Conservation (phyloP, 2,113 vertebrate species). For the Elachura formosa region DNA sequence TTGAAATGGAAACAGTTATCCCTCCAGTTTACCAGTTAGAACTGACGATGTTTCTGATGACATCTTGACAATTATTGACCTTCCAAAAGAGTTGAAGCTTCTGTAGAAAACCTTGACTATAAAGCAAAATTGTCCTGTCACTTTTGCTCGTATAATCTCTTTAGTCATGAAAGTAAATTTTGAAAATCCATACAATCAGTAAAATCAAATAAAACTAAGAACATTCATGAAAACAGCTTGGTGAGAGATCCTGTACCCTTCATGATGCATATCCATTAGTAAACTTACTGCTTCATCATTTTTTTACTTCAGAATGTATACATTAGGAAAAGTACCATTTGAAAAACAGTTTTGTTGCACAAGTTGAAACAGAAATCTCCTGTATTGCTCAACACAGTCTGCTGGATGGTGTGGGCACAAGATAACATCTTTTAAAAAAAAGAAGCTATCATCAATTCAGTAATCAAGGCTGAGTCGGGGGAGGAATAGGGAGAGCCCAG, state of each 20-base stretch:
- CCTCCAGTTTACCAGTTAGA: background rate
- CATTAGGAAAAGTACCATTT: background rate
- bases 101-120: background rate
- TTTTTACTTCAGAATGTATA: background rate
- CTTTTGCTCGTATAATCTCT: background rate
- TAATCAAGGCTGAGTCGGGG: background rate
- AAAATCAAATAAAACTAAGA: background rate
- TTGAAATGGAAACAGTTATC: background rate
- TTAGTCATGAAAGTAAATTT: background rate
- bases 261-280: fast-evolving
- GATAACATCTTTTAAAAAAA: background rate
- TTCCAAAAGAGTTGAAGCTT: background rate
- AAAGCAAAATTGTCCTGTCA: background rate
- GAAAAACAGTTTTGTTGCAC: background rate
- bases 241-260: background rate
- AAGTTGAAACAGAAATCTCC: background rate
- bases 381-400: background rate
- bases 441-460: background rate
- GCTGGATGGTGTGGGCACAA: background rate
- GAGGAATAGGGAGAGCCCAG: background rate
- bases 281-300: background rate
- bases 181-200: background rate
- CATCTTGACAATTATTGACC: background rate
- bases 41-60: background rate
- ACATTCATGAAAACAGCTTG: background rate